phyloP scores from a whole-genome alignment of 2,888 invertebrate species.

The Drosophila falleni region DNA sequence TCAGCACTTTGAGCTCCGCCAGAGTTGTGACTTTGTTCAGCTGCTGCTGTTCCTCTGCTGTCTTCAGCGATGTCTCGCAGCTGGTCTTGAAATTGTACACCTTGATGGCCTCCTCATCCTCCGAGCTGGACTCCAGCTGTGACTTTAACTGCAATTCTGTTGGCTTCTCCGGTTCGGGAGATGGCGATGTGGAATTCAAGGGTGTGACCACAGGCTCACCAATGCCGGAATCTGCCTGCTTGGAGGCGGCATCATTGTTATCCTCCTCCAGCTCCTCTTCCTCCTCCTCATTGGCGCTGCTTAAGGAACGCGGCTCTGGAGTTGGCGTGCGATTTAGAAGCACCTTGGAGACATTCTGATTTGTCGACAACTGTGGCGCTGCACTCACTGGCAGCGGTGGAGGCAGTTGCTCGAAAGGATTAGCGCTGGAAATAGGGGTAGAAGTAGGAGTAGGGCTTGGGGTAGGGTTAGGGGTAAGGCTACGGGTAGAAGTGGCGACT shows the following conservation, averaged over 20 bases:
- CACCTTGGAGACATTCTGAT: conserved; percentile 81
- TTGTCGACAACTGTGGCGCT: conserved; percentile 20
- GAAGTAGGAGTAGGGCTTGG: not conserved
- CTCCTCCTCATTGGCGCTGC: conserved; percentile 57
- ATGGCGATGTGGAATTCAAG: conserved; percentile 49
- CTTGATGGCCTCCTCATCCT: conserved; percentile 84
- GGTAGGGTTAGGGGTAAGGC: not conserved
- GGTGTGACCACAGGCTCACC: conserved; percentile 81
- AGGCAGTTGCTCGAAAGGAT: not conserved
- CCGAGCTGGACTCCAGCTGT: conserved; percentile 83
- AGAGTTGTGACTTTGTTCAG: conserved; percentile 41
- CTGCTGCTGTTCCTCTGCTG: conserved; percentile 19
- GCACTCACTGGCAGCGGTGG: conserved; percentile 38
- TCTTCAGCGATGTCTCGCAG: conserved; percentile 81
- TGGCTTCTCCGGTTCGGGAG: conserved; percentile 12
- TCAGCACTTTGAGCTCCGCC: conserved; percentile 44
- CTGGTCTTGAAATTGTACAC: conserved; percentile 85
- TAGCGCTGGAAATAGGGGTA: not conserved
- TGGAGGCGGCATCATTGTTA: conserved; percentile 79
- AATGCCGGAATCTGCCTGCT: conserved; percentile 83
- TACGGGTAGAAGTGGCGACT: not conserved
- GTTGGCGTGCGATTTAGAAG: conserved; percentile 83
- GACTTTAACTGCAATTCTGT: conserved; percentile 41
- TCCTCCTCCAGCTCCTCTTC: conserved; percentile 62
- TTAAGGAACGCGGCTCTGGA: conserved; percentile 76